These are phyloP conservation scores for Clinocottus analis DNA, from an alignment of 2,113 vertebrate species.

Conservation along the genomic window DNA sequence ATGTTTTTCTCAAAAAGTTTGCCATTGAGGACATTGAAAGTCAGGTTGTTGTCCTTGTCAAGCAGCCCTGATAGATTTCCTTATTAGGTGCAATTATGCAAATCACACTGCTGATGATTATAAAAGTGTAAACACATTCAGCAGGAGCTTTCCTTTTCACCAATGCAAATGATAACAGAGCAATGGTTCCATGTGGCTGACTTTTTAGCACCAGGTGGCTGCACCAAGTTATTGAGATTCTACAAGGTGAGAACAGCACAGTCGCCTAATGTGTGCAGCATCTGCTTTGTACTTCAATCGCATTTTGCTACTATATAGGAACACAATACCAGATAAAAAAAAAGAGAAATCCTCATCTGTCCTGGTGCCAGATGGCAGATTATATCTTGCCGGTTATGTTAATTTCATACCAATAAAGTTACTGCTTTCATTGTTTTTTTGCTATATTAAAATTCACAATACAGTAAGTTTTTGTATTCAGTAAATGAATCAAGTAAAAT, in stretches of 20 bases:
- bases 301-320: constrained; percentile 24
- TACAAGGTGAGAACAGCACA: constrained; percentile 61
- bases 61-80: constrained; percentile 70
- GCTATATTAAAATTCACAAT: constrained; percentile 8
- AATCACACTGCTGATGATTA: constrained; percentile 73
- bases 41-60: constrained; percentile 68
- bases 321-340: neutral
- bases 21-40: constrained; percentile 46
- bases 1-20: constrained; percentile 48
- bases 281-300: constrained; percentile 47
- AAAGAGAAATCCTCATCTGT: constrained; percentile 37
- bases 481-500: constrained; percentile 37
- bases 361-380: constrained; percentile 50
- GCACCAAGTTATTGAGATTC: constrained; percentile 62
- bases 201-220: constrained; percentile 72
- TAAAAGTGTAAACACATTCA: constrained; percentile 72
- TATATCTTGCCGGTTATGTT: constrained; percentile 26
- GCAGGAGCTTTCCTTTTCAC: constrained; percentile 65
- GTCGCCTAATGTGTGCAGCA: constrained; percentile 57
- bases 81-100: constrained; percentile 78
- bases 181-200: constrained; percentile 52
- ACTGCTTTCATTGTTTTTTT: constrained; percentile 2
- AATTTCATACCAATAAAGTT: constrained; percentile 35
- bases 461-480: constrained; percentile 6
- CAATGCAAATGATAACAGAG: constrained; percentile 62